Percentiles rank a stretch among this genome's conserved stretches.
These are phyloP conservation scores for Cephalotes varians DNA, from an alignment of 2,888 invertebrate genomes.

Conservation along the genomic window DNA sequence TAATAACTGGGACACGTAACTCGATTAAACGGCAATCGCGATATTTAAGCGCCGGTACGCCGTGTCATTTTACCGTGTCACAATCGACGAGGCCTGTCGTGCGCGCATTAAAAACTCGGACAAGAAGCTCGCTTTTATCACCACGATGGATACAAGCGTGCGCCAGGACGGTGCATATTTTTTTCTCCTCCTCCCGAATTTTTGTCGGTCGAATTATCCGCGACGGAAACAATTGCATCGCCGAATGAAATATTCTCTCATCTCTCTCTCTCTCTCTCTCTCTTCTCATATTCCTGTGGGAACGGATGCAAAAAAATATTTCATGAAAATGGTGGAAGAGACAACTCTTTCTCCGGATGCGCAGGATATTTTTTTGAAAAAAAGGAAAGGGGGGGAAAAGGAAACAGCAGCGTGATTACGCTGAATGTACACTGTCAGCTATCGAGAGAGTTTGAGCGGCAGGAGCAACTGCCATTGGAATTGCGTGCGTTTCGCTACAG, in stretches of 20 bases:
- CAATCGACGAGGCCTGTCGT: constrained; percentile 31
- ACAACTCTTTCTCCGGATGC: constrained; percentile 7
- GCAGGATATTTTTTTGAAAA: constrained; percentile 15
- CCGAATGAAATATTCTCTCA: constrained; percentile 39
- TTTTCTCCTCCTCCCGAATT: not conserved
- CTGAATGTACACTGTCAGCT: constrained; percentile 63
- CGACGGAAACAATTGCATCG: constrained; percentile 45
- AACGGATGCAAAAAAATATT: constrained; percentile 31
- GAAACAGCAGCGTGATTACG: constrained; percentile 57
- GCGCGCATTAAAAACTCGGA: constrained; percentile 35
- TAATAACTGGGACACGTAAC: constrained; percentile 44
- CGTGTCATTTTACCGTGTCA: constrained; percentile 29
- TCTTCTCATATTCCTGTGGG: not conserved
- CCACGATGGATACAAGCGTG: not conserved
- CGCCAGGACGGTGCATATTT: constrained; percentile 3
- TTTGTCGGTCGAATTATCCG: constrained; percentile 43
- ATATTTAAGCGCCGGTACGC: constrained; percentile 36
- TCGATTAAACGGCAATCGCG: constrained; percentile 52
- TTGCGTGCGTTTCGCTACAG: constrained; percentile 51
- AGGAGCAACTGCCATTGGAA: constrained; percentile 43
- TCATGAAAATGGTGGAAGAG: constrained; percentile 6
- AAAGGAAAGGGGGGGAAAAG: constrained; percentile 19
- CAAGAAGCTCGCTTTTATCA: constrained; percentile 31
- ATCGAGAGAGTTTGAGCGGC: constrained; percentile 47
- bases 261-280: not conserved